Percentiles rank a stretch among this genome's conserved stretches.
Evolutionary conservation across 2,888 invertebrate species (phyloP).

Genomic region (Oligia fasciuncula): DNA sequence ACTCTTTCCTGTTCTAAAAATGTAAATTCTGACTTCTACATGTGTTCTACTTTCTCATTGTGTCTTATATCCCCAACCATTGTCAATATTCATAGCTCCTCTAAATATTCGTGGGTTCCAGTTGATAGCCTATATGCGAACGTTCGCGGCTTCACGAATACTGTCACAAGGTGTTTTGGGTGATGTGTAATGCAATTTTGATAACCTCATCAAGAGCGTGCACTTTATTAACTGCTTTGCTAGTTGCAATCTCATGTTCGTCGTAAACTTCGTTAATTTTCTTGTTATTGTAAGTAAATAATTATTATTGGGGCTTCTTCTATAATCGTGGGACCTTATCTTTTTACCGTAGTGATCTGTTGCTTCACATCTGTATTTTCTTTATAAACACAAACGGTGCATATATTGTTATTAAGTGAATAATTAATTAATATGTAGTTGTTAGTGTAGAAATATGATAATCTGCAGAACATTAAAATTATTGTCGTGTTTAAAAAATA

Average conservation of each 20-base stretch:
- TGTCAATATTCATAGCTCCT: conserved; percentile 51
- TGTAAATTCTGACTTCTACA: background rate
- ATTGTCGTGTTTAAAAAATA: background rate
- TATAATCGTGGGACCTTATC: background rate
- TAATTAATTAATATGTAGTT: background rate
- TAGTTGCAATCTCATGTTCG: conserved; percentile 59
- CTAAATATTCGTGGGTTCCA: conserved; percentile 61
- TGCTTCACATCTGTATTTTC: background rate
- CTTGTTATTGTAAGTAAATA: conserved; percentile 38
- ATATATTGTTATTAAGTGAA: background rate
- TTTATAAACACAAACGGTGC: too few relatives aligned
- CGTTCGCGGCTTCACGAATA: conserved; percentile 72
- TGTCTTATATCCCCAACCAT: conserved; percentile 18
- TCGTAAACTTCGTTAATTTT: conserved; percentile 45
- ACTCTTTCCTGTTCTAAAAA: background rate
- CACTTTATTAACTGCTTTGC: conserved; percentile 70
- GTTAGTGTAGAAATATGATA: background rate
- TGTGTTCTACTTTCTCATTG: conserved; percentile 8
- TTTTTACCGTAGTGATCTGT: background rate
- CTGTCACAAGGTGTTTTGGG: conserved; percentile 76
- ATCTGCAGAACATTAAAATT: background rate
- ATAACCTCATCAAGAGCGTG: conserved; percentile 77
- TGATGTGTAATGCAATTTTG: conserved; percentile 83
- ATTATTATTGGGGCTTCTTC: background rate
- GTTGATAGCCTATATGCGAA: conserved; percentile 61